Conservation (phyloP, 2,797 vertebrate species). For the Austrolebias charrua region DNA sequence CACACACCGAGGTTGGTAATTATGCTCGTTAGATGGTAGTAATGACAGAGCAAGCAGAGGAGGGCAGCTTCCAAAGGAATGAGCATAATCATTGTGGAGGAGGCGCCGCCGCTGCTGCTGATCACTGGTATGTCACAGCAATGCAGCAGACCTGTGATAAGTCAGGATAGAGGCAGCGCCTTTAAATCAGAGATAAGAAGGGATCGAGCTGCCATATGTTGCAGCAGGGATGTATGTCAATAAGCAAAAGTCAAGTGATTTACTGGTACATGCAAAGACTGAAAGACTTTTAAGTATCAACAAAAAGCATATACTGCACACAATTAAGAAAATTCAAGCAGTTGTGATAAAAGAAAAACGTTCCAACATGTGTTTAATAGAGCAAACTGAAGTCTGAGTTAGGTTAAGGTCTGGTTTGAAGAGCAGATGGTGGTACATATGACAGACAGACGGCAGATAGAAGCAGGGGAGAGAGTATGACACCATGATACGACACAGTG, state of each 20-base stretch:
- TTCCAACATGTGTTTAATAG: constrained; percentile 25
- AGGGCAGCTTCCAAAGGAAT: constrained; percentile 58
- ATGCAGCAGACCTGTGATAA: constrained; percentile 45
- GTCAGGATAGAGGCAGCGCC: constrained; percentile 5
- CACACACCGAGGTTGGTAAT: constrained; percentile 67
- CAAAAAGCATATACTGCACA: constrained; percentile 7
- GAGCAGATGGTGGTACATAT: constrained; percentile 63
- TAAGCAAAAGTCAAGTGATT: constrained; percentile 2
- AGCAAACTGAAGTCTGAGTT: constrained; percentile 15
- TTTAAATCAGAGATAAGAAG: constrained; percentile 13
- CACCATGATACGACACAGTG: constrained; percentile 29
- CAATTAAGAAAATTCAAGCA: constrained; percentile 1
- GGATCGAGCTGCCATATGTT: constrained; percentile 5
- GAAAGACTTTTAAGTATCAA: constrained; percentile 10
- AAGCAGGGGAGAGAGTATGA: constrained; percentile 20
- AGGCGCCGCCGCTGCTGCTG: constrained; percentile 33
- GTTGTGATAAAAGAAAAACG: constrained; percentile 17
- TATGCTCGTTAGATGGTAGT: constrained; percentile 61
- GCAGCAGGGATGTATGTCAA: constrained; percentile 2
- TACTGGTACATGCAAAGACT: not conserved
- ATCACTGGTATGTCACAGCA: constrained; percentile 25
- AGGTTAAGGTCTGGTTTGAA: constrained; percentile 36
- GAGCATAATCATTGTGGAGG: constrained; percentile 48
- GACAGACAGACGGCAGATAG: constrained; percentile 58
- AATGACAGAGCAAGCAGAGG: constrained; percentile 72